Percentiles rank a stretch among this genome's conserved stretches.
phyloP scores from a whole-genome alignment of 2,797 vertebrate genomes.

The Nyctibius grandis region DNA sequence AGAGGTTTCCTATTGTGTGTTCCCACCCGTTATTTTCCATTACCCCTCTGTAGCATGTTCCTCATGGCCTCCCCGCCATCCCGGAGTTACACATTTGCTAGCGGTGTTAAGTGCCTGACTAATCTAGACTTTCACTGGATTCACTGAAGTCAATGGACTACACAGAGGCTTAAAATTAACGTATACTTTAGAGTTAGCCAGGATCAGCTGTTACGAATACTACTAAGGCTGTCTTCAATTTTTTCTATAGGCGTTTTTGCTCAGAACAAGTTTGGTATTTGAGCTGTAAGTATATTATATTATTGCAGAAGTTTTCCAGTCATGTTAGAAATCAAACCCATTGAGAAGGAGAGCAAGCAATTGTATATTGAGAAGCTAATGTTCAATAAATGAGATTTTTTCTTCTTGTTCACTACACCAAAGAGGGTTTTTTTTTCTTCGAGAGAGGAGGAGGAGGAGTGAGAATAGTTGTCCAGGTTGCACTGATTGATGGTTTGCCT shows the following conservation, averaged over 20 bases:
- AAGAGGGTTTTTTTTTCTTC: neutral
- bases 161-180: neutral
- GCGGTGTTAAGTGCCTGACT: neutral
- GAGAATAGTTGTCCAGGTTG: neutral
- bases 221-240: neutral
- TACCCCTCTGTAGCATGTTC: neutral
- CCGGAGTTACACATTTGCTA: neutral
- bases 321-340: neutral
- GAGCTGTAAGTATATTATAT: neutral
- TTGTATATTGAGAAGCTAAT: neutral
- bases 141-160: neutral
- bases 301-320: neutral
- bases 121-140: constrained; percentile 24
- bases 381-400: neutral
- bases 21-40: neutral
- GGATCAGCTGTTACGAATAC: neutral
- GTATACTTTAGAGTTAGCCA: neutral
- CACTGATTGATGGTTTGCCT: constrained; percentile 22
- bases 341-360: neutral
- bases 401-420: neutral
- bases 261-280: neutral
- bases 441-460: neutral
- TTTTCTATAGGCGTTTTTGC: neutral
- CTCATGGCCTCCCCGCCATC: neutral
- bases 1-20: neutral